Evolutionary conservation across 2,113 vertebrate genomes (phyloP).

Genomic region (Fregata magnificens): DNA sequence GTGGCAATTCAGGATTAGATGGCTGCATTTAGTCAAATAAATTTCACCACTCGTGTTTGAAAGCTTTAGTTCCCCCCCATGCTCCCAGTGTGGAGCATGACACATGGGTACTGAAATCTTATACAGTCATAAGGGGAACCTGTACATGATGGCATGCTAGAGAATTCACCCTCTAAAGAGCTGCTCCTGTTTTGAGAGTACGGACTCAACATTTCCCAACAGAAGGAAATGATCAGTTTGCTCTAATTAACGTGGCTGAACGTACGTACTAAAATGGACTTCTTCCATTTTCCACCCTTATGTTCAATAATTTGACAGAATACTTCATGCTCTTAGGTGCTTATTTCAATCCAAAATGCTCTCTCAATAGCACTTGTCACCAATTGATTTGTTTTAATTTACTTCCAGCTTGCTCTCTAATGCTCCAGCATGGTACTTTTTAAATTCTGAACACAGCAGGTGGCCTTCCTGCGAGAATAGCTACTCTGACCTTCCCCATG

Average conservation of each 20-base stretch:
- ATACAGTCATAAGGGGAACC: background rate
- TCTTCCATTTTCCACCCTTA: background rate
- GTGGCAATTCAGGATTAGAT: background rate
- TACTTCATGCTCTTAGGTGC: background rate
- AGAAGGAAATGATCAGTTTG: background rate
- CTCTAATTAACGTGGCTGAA: background rate
- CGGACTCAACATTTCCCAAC: background rate
- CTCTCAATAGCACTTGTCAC: background rate
- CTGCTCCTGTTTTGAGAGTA: background rate
- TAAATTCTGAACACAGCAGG: background rate
- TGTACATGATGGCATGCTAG: background rate
- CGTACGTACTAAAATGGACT: background rate
- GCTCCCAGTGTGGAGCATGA: background rate
- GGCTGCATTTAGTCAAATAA: background rate
- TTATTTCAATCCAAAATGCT: background rate
- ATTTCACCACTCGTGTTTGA: background rate
- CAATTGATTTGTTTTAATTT: conserved; percentile 15
- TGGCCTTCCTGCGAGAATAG: background rate
- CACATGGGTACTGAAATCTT: background rate
- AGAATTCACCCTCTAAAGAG: background rate
- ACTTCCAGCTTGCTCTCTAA: background rate
- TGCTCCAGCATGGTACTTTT: background rate
- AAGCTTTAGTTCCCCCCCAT: background rate
- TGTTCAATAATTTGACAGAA: background rate
- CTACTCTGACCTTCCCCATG: background rate